phyloP scores from a whole-genome alignment of 2,797 vertebrate species.

The Tokudaia muenninki region DNA sequence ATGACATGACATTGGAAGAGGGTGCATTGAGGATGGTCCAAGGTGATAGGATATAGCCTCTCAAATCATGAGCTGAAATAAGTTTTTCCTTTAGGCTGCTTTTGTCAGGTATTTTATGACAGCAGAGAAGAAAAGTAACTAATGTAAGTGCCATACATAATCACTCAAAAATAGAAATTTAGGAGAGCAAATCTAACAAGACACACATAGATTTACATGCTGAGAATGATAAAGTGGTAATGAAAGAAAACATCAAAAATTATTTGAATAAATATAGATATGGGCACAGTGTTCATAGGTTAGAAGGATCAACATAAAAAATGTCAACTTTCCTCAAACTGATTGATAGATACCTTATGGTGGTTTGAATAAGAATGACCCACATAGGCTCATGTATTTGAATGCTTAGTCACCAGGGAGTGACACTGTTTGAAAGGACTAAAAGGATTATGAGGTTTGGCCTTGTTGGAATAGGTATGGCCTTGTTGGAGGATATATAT shows the following conservation, averaged over 20 bases:
- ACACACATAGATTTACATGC: background rate
- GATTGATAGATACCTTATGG: background rate
- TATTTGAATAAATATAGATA: slow-evolving; percentile 43
- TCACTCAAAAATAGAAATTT: slow-evolving; percentile 17
- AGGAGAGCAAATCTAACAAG: slow-evolving; percentile 31
- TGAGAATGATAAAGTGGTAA: slow-evolving; percentile 13
- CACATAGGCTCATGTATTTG: background rate
- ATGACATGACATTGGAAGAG: background rate
- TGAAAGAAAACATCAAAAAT: slow-evolving; percentile 1
- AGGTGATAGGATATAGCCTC: background rate
- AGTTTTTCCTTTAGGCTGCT: background rate
- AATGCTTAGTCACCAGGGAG: background rate
- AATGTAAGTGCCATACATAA: background rate
- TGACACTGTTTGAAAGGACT: background rate
- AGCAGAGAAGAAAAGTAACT: background rate
- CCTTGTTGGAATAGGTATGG: background rate
- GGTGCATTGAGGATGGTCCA: background rate
- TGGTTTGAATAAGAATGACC: background rate
- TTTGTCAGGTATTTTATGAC: background rate
- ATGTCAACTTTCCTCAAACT: background rate
- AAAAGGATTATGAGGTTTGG: background rate
- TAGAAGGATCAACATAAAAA: background rate
- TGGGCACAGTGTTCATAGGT: background rate
- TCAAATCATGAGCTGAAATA: background rate
- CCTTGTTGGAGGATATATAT: background rate